A percentile compares a stretch with the other conserved stretches of the same genome.
phyloP scores from a whole-genome alignment of 2,888 invertebrate species.

The Pristionchus maxplancki region DNA sequence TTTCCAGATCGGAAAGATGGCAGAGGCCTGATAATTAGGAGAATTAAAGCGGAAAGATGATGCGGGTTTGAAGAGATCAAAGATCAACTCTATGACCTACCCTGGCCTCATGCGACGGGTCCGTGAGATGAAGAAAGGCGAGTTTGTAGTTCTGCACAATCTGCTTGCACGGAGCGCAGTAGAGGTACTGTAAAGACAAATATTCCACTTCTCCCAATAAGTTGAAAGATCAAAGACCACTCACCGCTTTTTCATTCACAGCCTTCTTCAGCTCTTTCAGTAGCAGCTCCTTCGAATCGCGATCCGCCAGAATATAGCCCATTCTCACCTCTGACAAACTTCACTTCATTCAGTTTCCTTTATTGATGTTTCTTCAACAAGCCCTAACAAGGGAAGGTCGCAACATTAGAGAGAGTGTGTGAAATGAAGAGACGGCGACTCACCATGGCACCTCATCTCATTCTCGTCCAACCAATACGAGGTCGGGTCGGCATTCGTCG shows the following conservation, averaged over 20 bases:
- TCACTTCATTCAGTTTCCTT: background rate
- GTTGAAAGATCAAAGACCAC: background rate
- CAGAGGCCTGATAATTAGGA: background rate
- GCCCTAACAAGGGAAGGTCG: no score
- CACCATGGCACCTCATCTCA: no score
- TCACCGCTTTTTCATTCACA: background rate
- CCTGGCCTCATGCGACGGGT: background rate
- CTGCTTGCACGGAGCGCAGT: background rate
- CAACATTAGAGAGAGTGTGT: no score
- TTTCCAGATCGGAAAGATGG: background rate
- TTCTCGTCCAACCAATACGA: background rate
- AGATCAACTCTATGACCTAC: background rate
- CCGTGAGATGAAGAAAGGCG: conserved; percentile 8
- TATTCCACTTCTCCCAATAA: no score
- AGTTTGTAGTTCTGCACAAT: background rate
- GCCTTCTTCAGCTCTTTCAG: background rate
- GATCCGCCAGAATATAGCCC: background rate
- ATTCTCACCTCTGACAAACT: background rate
- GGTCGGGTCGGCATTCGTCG: background rate
- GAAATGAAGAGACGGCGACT: no score
- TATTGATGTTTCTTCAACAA: background rate
- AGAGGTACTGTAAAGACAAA: conserved; percentile 1
- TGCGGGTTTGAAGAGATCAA: background rate
- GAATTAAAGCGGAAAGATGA: background rate
- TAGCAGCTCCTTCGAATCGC: background rate